A percentile compares a stretch with the other conserved stretches of the same genome.
Conservation (phyloP, 2,888 invertebrate genomes). For the Drosophila paracracens region DNA sequence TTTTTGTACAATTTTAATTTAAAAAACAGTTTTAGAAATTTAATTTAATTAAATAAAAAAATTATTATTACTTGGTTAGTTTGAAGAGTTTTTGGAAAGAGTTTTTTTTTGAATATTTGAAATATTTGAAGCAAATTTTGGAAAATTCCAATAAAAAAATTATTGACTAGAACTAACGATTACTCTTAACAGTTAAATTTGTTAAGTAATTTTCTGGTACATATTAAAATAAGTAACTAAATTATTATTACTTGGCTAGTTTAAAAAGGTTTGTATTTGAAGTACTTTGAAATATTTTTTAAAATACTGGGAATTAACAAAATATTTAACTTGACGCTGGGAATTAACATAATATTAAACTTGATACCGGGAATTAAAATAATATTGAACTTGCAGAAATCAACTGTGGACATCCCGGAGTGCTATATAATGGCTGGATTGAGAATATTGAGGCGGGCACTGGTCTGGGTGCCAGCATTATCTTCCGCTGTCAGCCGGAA, state of each 20-base stretch:
- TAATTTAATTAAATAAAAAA: background rate
- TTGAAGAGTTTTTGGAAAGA: background rate
- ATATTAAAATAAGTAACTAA: background rate
- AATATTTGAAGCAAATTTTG: background rate
- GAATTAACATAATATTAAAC: background rate
- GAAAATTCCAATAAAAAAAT: background rate
- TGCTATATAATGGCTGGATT: conserved; percentile 97
- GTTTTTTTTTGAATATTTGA: rapidly evolving
- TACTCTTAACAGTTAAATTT: background rate
- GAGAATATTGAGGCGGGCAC: conserved; percentile 96
- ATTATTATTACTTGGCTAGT: background rate
- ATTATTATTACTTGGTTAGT: background rate
- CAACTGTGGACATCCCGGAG: conserved; percentile 97
- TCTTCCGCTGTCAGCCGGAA: conserved; percentile 96
- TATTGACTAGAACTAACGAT: background rate
- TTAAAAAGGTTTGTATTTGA: background rate
- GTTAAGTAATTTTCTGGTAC: too few species aligned
- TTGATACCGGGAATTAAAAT: too few species aligned
- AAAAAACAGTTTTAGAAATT: background rate
- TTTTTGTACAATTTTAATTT: background rate
- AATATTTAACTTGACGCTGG: background rate
- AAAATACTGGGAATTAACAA: background rate
- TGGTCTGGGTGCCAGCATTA: conserved; percentile 95
- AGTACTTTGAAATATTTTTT: background rate
- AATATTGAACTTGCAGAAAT: conserved; percentile 89